phyloP scores from a whole-genome alignment of 2,888 invertebrate genomes.

The Diachrysia chrysitis region DNA sequence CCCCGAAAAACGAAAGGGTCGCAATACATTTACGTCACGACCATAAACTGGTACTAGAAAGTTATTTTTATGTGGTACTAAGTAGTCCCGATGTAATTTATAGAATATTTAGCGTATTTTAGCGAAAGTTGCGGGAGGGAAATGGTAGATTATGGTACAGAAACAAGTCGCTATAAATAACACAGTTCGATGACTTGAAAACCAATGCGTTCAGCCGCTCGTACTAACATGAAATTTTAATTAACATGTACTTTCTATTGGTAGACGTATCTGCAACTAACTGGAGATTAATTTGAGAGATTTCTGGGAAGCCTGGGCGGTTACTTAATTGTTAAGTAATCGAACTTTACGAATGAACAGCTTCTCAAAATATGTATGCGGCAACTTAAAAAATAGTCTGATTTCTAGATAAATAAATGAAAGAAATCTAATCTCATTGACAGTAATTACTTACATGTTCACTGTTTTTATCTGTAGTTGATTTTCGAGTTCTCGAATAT shows the following conservation, averaged over 20 bases:
- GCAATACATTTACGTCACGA: not conserved
- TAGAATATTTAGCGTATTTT: conserved; percentile 18
- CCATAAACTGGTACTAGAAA: not conserved
- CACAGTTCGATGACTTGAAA: conserved; percentile 6
- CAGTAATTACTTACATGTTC: too few species aligned
- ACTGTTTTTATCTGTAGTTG: too few species aligned
- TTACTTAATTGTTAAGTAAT: not conserved
- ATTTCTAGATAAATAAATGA: too few species aligned
- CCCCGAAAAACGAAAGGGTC: not conserved
- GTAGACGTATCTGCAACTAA: not conserved
- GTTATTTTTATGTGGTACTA: conserved; percentile 12
- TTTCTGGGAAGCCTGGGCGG: not conserved
- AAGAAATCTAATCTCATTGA: too few species aligned
- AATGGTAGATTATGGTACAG: conserved; percentile 12
- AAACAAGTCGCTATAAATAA: conserved; percentile 30
- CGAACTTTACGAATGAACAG: too few species aligned
- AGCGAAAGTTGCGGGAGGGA: conserved; percentile 32
- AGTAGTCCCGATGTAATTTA: not conserved
- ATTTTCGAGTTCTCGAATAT: too few species aligned
- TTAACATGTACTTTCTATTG: conserved; percentile 28
- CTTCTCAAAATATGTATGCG: too few species aligned
- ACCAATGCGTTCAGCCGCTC: conserved; percentile 15
- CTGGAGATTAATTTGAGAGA: not conserved
- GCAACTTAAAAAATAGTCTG: too few species aligned
- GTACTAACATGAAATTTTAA: conserved; percentile 12